Base-by-base conservation (phyloP, 2,113 vertebrate genomes). In the Saiga tatarica region DNA sequence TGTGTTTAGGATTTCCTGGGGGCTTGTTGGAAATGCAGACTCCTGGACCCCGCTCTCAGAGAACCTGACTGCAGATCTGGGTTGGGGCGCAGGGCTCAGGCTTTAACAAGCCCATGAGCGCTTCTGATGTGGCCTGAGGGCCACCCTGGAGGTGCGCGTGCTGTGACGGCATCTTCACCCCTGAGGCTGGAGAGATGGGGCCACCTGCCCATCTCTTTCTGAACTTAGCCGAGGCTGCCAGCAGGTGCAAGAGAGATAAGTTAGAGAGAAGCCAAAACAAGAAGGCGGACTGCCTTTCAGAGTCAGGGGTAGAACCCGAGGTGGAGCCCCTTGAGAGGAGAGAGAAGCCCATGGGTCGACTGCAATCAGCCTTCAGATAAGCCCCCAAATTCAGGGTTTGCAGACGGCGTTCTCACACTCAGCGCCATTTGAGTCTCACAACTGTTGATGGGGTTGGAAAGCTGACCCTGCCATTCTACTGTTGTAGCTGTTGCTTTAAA, bases 401-500 rank as follows among this genome's bases (percentile, higher is more conserved):
- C 47, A 64, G 36, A n/a, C 0, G 2, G 8, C 0, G 0, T 60
- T 71, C 50, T 30, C 33, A 53, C 2, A 28, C 30, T 19, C 1
- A 0, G n/a, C 2, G 39, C 33, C 28, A 0, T 5, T 25, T 21
- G 59, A 82, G 15, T 45, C 45, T 92, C 53, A 60, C 2, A 33
- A 2, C 2, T 25, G 10, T n/a, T 74, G 55, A 45, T 33, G 47
- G 30, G 17, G 5, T 28, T 67, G 81, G 26, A 55, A 76, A 62
- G 3, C 33, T 36, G 9, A 16, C 21, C 47, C 23, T 55, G 81
- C 87, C 2, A 7, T 71, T 91, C 16, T 10, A 6, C 2, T 55
- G 50, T 23, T 23, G 19, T 45, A 50, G 39, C 3, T 28, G 15
- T 47, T 89, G 42, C 60, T 92, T 85, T 10, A 28, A 82, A 9